These are phyloP conservation scores for Fratercula arctica DNA, from an alignment of 2,797 vertebrate genomes.

Conservation along the genomic window DNA sequence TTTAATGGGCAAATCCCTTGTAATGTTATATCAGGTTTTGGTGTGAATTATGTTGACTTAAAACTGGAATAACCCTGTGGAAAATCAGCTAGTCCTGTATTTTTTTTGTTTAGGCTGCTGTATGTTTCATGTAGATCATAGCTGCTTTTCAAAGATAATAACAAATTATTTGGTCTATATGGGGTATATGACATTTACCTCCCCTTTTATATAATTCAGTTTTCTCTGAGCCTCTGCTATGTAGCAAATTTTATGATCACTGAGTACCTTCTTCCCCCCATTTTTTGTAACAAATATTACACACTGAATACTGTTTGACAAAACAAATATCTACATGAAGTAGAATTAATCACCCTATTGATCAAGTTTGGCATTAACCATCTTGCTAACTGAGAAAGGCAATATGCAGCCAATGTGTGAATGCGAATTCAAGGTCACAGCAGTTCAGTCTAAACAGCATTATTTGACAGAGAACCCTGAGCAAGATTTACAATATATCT, in stretches of 20 bases:
- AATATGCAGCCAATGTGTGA: neutral
- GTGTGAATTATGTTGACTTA: neutral
- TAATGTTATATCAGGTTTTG: neutral
- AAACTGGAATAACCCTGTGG: neutral
- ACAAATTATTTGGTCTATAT: neutral
- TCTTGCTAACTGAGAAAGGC: neutral
- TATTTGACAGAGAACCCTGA: neutral
- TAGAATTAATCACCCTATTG: neutral
- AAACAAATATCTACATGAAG: neutral
- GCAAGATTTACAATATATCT: neutral
- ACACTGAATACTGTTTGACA: neutral
- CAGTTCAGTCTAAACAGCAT: neutral
- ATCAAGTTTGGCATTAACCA: neutral
- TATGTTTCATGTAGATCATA: neutral
- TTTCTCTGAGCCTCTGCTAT: neutral
- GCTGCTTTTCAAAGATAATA: neutral
- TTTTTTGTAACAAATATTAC: neutral
- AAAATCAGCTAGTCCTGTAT: neutral
- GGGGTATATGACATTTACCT: neutral
- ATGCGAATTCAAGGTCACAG: neutral
- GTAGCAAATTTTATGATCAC: neutral
- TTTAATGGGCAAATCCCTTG: neutral
- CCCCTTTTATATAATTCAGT: neutral
- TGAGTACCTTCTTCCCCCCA: accelerated
- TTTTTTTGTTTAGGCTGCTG: neutral